These are phyloP conservation scores for Harpalus rufipes DNA, from an alignment of 2,888 invertebrate species.

Conservation along the genomic window DNA sequence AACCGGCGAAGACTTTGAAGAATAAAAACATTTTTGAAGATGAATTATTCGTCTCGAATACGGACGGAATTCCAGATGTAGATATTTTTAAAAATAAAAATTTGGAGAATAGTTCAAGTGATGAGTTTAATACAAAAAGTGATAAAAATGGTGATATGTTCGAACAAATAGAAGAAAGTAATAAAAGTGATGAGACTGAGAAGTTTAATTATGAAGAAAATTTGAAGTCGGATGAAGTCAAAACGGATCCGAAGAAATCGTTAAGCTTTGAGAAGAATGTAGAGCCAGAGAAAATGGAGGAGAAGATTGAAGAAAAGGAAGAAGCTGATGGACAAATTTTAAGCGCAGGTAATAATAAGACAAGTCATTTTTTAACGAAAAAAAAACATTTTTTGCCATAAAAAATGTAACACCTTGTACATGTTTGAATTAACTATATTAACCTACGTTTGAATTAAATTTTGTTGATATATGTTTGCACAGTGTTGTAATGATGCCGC, in stretches of 20 bases:
- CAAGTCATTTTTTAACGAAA: too few relatives aligned
- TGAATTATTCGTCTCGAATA: conserved; percentile 54
- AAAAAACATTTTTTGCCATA: too few relatives aligned
- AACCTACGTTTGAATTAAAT: too few relatives aligned
- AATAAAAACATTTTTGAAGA: conserved; percentile 63
- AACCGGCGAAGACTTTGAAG: conserved; percentile 49
- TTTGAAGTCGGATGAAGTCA: conserved; percentile 52
- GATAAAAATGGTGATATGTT: conserved; percentile 41
- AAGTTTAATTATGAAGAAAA: conserved; percentile 63
- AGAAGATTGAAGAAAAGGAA: conserved; percentile 5
- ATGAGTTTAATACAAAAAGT: conserved; percentile 37
- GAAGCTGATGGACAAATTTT: conserved; percentile 59
- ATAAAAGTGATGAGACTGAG: conserved; percentile 24
- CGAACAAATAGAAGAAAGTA: conserved; percentile 69
- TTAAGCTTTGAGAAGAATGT: conserved; percentile 52
- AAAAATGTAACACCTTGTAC: too few relatives aligned
- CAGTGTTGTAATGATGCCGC: too few relatives aligned
- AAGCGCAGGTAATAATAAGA: conserved; percentile 42
- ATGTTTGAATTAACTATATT: too few relatives aligned
- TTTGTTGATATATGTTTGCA: too few relatives aligned
- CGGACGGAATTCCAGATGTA: conserved; percentile 49
- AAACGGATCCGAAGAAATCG: conserved; percentile 56
- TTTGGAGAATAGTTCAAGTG: conserved; percentile 23
- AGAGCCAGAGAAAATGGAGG: conserved; percentile 24
- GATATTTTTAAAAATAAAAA: conserved; percentile 56